Base-by-base conservation (phyloP, 2,797 vertebrate genomes). In the Mus minutoides region DNA sequence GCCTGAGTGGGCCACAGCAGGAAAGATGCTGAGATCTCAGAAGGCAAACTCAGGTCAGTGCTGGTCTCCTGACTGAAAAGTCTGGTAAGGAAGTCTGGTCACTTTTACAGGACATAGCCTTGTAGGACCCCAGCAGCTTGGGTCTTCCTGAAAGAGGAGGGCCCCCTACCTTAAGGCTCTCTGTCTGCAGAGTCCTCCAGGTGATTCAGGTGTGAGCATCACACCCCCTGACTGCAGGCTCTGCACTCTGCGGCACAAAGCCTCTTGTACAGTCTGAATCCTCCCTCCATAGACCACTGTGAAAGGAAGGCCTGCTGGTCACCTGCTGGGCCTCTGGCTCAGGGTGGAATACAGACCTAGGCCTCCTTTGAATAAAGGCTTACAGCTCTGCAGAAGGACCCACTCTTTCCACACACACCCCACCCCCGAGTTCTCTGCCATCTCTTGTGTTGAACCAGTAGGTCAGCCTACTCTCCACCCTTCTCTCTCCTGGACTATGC, bases 141-240 rank as follows among this genome's bases (percentile, higher is more conserved):
- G 46, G 37, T 40, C 58, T 60, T 77, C 79, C 19, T 24, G 0
- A 29, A 67, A 5, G 78, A 34, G 34, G 19, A 31, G 56, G 2
- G 0, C 24, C 11, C 0, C 54, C 37, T 24, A 9, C 54, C 16
- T 43, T 49, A 37, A 49, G 76, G 52, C 62, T 64, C 62, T 64
- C 40, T 9, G 43, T 49, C 49, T 49, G 49, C 64, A 24, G 26
- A 76, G 29, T 3, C 40, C 69, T 88, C 4, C 17, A 4, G 54
- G 56, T 22, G 46, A 2, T 58, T 34, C 13, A 21, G 58, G 67
- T 60, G 40, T 78, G 46, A 67, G 64, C 26, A 12, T 21, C 73
- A 4, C 12, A 1, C 7, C 64, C n/a, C 1, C 0, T 17, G 24
- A 8, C n/a, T 6, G 29, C 79, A 17, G n/a, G 52, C 49, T 22